A percentile compares a stretch with the other conserved stretches of the same genome.
These are phyloP conservation scores for Thymelicus lineola DNA, from an alignment of 2,888 invertebrate genomes.

Conservation along the genomic window DNA sequence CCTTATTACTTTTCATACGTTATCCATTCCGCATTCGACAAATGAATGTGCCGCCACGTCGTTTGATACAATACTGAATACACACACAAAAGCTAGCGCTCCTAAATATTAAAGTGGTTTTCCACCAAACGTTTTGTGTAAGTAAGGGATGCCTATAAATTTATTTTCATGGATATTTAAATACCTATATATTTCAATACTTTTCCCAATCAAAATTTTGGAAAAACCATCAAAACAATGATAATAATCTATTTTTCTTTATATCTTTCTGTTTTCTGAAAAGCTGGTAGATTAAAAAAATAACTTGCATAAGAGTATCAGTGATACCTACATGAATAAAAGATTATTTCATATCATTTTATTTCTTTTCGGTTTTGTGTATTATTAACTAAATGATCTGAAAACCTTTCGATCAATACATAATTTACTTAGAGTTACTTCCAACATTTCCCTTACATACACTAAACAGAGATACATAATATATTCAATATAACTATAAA, in stretches of 20 bases:
- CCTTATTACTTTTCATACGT: too few species aligned
- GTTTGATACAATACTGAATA: neutral
- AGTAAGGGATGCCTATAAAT: conserved; percentile 12
- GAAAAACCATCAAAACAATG: too few species aligned
- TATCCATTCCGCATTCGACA: neutral
- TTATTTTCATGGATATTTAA: too few species aligned
- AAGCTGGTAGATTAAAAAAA: too few species aligned
- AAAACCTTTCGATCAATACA: neutral
- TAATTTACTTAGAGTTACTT: neutral
- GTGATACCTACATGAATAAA: too few species aligned
- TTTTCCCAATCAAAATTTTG: too few species aligned
- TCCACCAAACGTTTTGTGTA: conserved; percentile 3
- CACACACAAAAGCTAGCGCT: conserved; percentile 29
- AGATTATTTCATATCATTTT: too few species aligned
- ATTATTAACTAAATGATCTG: neutral
- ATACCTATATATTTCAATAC: too few species aligned
- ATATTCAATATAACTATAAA: conserved; percentile 23
- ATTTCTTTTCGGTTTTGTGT: too few species aligned
- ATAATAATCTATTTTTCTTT: too few species aligned
- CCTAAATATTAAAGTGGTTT: conserved; percentile 24
- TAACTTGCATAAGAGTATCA: too few species aligned
- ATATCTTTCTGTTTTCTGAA: too few species aligned
- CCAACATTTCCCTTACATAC: conserved; percentile 1
- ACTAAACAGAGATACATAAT: conserved; percentile 5
- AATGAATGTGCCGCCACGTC: neutral